Evolutionary conservation across 2,113 vertebrate species (phyloP), one percentile per base, ranked within the genome.

Genomic region (Corvus moneduloides): DNA sequence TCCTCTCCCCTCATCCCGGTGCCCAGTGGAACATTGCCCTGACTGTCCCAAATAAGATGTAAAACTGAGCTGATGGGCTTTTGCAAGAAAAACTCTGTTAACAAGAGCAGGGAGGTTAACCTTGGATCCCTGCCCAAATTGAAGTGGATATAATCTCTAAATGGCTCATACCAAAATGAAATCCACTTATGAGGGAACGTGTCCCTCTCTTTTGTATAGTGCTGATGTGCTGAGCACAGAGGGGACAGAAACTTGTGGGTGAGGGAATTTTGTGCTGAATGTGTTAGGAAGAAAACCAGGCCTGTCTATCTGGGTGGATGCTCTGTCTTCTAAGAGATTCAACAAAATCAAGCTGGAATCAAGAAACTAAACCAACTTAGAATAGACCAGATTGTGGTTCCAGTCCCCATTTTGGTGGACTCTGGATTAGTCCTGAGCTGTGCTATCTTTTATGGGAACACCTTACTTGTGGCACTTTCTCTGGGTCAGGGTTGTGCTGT

Each of bases 121-220:
- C 85, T 95, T 97, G 94, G 95, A 95, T 91, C 28, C 48, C 82
- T 96, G 94, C 93, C 95, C 92, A 56, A 95, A 94, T 22, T 91
- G 90, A 83, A 96, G 92, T 91, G 94, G 92, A 88, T 96, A 43
- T 93, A 96, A 94, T 96, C 62, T 95, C 94, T 89, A 93, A 96
- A 89, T 93, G 93, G 94, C 95, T 95, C 39, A 64, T 84, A 88
- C 72, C 68, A 71, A 91, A 93, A 95, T 88, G 84, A 91, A 96
- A 97, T 94, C 67, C 78, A 80, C 67, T 95, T 84, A 55, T 14
- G 75, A 59, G 63, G 55, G 67, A 58, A 74, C 0, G 11, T 90
- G 77, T 43, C 33, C 54, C 51, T 91, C 26, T 79, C 41, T 82
- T 16, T 37, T 21, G 37, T 91, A 59, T 10, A 58, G 71, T 20